Evolutionary conservation across 2,113 vertebrate species (phyloP).

Genomic region (Eulacestoma nigropectus): DNA sequence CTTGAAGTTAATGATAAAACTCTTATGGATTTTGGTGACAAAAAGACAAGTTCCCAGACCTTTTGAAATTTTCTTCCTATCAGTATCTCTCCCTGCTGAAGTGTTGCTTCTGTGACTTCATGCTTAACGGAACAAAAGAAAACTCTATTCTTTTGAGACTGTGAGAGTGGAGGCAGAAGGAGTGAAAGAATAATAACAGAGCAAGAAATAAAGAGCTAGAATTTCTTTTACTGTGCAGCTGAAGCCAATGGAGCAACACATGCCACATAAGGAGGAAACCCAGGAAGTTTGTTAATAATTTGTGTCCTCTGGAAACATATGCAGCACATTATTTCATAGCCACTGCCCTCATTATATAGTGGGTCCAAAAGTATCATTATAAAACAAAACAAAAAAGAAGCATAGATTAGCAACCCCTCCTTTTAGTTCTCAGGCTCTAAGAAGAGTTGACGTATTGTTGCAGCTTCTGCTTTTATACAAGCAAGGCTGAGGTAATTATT

Average conservation of each 20-base stretch:
- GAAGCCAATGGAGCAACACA: not conserved
- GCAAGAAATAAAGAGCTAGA: not conserved
- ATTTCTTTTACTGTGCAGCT: not conserved
- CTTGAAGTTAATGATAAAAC: constrained; percentile 8
- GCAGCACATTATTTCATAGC: not conserved
- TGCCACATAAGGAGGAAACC: not conserved
- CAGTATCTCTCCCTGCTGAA: not conserved
- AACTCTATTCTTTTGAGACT: not conserved
- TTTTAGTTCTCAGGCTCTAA: not conserved
- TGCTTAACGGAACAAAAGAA: constrained; percentile 35
- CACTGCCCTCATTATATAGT: not conserved
- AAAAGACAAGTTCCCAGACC: not conserved
- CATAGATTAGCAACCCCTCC: not conserved
- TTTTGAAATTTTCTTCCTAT: constrained; percentile 15
- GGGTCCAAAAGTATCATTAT: not conserved
- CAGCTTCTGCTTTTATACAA: not conserved
- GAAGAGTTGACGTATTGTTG: not conserved
- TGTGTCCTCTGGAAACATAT: not conserved
- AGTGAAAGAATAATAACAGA: constrained; percentile 3
- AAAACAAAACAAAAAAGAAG: not conserved
- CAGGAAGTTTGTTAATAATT: not conserved
- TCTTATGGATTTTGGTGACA: not conserved
- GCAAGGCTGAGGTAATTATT: not conserved
- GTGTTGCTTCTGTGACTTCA: not conserved
- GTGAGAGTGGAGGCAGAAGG: not conserved